phyloP scores from a whole-genome alignment of 2,888 invertebrate species.

The Cantharis nigra region DNA sequence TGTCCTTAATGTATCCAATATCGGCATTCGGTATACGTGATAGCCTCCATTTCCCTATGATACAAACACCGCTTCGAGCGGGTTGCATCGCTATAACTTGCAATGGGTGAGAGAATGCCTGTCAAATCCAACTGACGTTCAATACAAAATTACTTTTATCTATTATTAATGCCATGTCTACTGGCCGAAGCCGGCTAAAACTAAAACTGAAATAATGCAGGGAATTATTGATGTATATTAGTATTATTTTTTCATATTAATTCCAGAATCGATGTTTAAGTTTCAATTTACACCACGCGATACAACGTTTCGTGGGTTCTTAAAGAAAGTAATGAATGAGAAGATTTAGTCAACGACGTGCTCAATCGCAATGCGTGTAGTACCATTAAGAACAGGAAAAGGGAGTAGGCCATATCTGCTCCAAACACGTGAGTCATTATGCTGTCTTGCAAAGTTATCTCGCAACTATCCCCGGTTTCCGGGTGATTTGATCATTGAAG shows the following conservation, averaged over 20 bases:
- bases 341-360: constrained; percentile 17
- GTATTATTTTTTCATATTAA: neutral
- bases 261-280: neutral
- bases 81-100: constrained; percentile 12
- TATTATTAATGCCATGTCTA: neutral
- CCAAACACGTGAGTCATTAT: constrained; percentile 27
- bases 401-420: constrained; percentile 24
- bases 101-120: constrained; percentile 14
- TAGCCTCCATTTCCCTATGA: neutral
- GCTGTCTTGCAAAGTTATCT: constrained; percentile 36
- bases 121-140: constrained; percentile 21
- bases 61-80: neutral
- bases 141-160: constrained; percentile 18
- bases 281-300: neutral
- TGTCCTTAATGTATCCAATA: constrained; percentile 26
- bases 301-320: neutral
- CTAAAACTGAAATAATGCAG: neutral
- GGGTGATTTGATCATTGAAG: constrained; percentile 52
- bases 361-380: constrained; percentile 15
- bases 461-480: constrained; percentile 46
- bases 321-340: constrained; percentile 14
- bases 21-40: neutral
- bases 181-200: neutral
- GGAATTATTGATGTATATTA: neutral
- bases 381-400: constrained; percentile 18